Evolutionary conservation across 2,888 invertebrate species (phyloP), one percentile per base, ranked within the genome.

Genomic region (Muschampia plurimacula): DNA sequence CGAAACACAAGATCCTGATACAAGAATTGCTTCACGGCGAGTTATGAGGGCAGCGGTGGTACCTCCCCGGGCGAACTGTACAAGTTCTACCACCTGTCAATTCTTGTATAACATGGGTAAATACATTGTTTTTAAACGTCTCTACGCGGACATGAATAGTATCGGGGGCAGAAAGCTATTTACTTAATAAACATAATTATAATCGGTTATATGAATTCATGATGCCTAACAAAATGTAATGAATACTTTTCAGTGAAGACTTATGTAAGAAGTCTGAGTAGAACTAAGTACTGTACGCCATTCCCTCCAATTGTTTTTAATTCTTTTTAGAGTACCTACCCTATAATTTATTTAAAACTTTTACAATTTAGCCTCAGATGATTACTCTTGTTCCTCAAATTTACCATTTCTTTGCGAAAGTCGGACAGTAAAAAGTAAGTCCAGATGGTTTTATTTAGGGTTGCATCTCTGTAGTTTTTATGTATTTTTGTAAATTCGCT

Each of bases 321-420:
- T 72, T 72, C 72, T 60, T 72, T 72, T 72, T 67, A 67, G 55
- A 72, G 72, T 67, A 72, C 55, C 67, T 44, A 63, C 55, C 22
- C 72, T 44, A 52, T 72, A 72, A 72, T 72, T 72, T 72, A 72
- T 72, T 72, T 72, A 72, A 72, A 67, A 72, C 72, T 72, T 72
- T 72, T 67, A 72, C 72, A 72, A 67, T 72, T 72, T 72, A 72
- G 67, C 63, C 55, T 57, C 72, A 46, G 72, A 67, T 72, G 72
- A 72, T 72, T 72, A 72, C 72, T 72, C 72, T 67, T 72, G 72
- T 67, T 72, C 72, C 72, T 22, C 67, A 67, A 72, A 72, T 72
- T 64, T 57, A 67, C 62, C 57, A 72, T 72, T 72, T 72, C 72
- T 72, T 70, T 67, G 72, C 55, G 39, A 57, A 72, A 72, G 63